These are phyloP conservation scores for Invenusta paracnida DNA, from an alignment of 2,888 invertebrate genomes.

Conservation along the genomic window DNA sequence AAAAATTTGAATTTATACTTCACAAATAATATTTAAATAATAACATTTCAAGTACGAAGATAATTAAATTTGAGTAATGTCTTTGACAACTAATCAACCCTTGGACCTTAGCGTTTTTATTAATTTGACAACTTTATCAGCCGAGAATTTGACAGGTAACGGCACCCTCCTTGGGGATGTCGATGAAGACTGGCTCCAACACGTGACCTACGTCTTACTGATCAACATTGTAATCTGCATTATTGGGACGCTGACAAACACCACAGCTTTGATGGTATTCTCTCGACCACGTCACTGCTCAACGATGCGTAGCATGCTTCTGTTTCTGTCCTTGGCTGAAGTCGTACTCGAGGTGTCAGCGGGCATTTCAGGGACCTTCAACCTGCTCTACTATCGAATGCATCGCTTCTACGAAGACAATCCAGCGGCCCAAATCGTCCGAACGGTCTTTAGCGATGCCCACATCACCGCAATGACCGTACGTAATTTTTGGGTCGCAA, in stretches of 20 bases:
- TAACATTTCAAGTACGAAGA: too few relatives aligned
- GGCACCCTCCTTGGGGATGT: too few relatives aligned
- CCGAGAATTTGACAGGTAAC: too few relatives aligned
- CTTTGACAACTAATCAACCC: too few relatives aligned
- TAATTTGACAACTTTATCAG: too few relatives aligned
- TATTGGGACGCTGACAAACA: not conserved
- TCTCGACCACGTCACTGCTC: not conserved
- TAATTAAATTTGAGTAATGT: too few relatives aligned
- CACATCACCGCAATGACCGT: slow-evolving; percentile 21
- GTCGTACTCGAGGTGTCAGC: not conserved
- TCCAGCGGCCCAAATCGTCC: not conserved
- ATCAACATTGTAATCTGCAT: not conserved
- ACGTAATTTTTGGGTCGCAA: slow-evolving; percentile 32
- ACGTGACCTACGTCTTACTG: not conserved
- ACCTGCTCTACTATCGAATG: not conserved
- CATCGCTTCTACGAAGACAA: not conserved
- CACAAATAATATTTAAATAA: too few relatives aligned
- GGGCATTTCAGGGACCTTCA: not conserved
- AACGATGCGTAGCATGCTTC: slow-evolving; percentile 1
- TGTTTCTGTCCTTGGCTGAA: not conserved
- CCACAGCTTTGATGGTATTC: not conserved
- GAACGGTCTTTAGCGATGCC: not conserved
- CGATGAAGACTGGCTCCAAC: not conserved
- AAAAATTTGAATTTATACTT: too few relatives aligned
- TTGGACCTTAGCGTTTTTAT: too few relatives aligned